Base-by-base conservation (phyloP, 2,888 invertebrate species). In the Tenodera sinensis region DNA sequence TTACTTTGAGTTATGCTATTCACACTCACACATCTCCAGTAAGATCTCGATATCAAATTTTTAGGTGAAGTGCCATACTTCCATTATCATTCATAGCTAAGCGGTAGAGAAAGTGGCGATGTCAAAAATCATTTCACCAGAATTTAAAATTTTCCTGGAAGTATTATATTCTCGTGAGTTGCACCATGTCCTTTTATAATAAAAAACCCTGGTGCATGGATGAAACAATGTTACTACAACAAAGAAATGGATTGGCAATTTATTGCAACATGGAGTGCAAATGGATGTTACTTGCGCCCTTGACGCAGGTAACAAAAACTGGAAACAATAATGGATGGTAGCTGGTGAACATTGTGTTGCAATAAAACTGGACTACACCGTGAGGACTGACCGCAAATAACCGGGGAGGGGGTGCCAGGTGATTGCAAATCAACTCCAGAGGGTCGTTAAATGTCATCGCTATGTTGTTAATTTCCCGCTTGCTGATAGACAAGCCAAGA, bases 341-440 rank as follows among this genome's bases (percentile, higher is more conserved):
- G n/a, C 81, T 8, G 34, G 14, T 30, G 28, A n/a, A 30, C 8
- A 84, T 81, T 71, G 54, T 71, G 14, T 15, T 30, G 88, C 27
- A 25, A 28, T 34, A 88, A 85, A 88, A 88, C 81, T 82, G 42
- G n/a, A 34, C 71, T n/a, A 27, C 87, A 87, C 30, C 88, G 84
- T 34, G 81, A 84, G 84, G 88, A 71, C 84, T 34, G 71, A 30
- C 54, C 84, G 84, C 88, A 84, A 88, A 88, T 81, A 82, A 82
- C 82, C 27, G 25, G 71, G 25, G 82, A 30, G 28, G 28, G 84
- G 81, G 84, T n/a, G 34, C 28, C 82, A 85, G 85, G 88, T 84
- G 88, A 88, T 85, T 82, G 88, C 84, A 85, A 82, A 88, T 88
- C 88, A 88, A 88, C 88, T 88, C 88, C 85, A 85, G 84, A 88